phyloP scores from a whole-genome alignment of 2,113 vertebrate species.

The rabbit (Oryctolagus cuniculus) region mOryCun1.1 NC_091447.1:20270501-20271000 shows the following conservation, averaged over 20 bases:
- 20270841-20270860: slow-evolving; percentile 80
- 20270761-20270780: slow-evolving; percentile 76
- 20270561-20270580: neutral
- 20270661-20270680: slow-evolving; percentile 73
- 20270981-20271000: slow-evolving; percentile 8
- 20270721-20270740: slow-evolving; percentile 76
- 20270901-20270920: slow-evolving; percentile 65
- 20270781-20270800: slow-evolving; percentile 80
- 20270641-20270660: slow-evolving; percentile 79
- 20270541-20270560: neutral
- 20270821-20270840: slow-evolving; percentile 85
- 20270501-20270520: slow-evolving; percentile 1
- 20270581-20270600: slow-evolving; percentile 26
- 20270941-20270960: neutral
- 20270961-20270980: neutral
- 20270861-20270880: slow-evolving; percentile 83
- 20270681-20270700: slow-evolving; percentile 59
- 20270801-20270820: slow-evolving; percentile 81
- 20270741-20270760: slow-evolving; percentile 75
- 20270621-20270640: slow-evolving; percentile 76
- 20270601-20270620: slow-evolving; percentile 80
- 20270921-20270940: slow-evolving; percentile 72
- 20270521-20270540: slow-evolving; percentile 31
- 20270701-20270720: slow-evolving; percentile 70
- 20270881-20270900: slow-evolving; percentile 83